Base-by-base conservation (phyloP, 1,140 invertebrate species). In the Megalopta genalis region DNA sequence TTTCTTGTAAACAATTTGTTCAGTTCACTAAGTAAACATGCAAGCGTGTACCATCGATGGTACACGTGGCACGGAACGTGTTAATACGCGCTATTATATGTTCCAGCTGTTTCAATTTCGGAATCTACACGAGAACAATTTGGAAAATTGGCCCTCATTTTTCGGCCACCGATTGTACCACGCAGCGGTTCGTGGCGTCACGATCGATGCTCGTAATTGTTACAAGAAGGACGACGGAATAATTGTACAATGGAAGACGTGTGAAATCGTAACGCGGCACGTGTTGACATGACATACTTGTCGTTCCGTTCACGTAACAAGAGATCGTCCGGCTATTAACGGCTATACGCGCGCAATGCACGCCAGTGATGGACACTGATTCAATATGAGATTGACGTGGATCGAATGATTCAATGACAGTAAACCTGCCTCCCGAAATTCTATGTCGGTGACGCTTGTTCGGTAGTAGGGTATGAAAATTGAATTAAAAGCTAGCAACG, bases 381-480 rank as follows among this genome's bases (percentile, higher is more conserved):
- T 87, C 82, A 82, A 87, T 84, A 80, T 72, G 76, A 82, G 78
- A 87, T 87, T 87, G 86, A 82, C 86, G 82, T 77, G 84, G 67
- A 83, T 84, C 84, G 73, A 87, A 86, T 86, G 85, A 87, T 86
- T 86, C 85, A 82, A 84, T 84, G 81, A 87, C 68, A 83, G 77
- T 69, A 86, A 86, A 86, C 67, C 81, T 63, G 32, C 72, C 57
- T 66, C 63, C 57, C 73, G 74, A 76, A 86, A 84, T 86, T 78
- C 52, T 67, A 59, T 14, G 39, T 46, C 54, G 65, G 82, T 82
- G 73, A 71, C 60, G 75, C 59, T 49, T 76, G 70, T 64, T 62
- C 74, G 59, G 62, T 59, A 77, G 68, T 66, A 65, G 49, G 46
- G 16, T 54, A 46, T 74, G 79, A 79, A 85, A 82, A 86, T 85